Evolutionary conservation across 2,113 vertebrate species (phyloP), one percentile per base, ranked within the genome.

Genomic region (Etia nguti): DNA sequence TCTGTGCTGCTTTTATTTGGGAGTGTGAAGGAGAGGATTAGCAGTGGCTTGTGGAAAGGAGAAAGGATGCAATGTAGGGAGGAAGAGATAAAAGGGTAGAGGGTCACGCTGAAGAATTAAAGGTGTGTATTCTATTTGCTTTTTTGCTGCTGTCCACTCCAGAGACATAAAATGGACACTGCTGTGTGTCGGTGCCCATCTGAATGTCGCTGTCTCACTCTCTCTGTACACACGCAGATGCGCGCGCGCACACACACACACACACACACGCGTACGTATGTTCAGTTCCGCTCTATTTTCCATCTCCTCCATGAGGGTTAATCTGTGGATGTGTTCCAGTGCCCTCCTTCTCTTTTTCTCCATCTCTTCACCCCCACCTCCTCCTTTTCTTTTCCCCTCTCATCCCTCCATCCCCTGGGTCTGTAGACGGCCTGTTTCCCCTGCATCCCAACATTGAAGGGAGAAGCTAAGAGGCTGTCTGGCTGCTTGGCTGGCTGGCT

Each of bases 261-360:
- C 73, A 29, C 82, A 52, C 86, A 65, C 46, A 70, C 86, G 86
- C 57, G 38, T 82, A 77, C 62, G 62, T 85, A 81, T 86, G 79
- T 86, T 92, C 92, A 91, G 92, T 94, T 94, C 89, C 85, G 91
- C 94, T 95, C 94, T 93, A 94, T 94, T 96, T 95, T 95, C 92
- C 90, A 85, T 93, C 90, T 93, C 93, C 90, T 93, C 91, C 89
- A 75, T 89, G 92, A 95, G 94, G 94, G 93, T 95, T 96, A 95
- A 95, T 95, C 93, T 94, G 93, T 94, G 93, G 91, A 95, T 92
- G 89, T 92, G 93, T 94, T 94, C 93, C 93, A 94, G 89, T 93
- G 90, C 92, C 93, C 94, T 93, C 89, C 86, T 89, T 93, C 90
- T 92, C 90, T 88, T 89, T 92, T 86, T 93, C 79, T 92, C 83